phyloP scores from a whole-genome alignment of 2,113 vertebrate species.

The Halcyon senegalensis region DNA sequence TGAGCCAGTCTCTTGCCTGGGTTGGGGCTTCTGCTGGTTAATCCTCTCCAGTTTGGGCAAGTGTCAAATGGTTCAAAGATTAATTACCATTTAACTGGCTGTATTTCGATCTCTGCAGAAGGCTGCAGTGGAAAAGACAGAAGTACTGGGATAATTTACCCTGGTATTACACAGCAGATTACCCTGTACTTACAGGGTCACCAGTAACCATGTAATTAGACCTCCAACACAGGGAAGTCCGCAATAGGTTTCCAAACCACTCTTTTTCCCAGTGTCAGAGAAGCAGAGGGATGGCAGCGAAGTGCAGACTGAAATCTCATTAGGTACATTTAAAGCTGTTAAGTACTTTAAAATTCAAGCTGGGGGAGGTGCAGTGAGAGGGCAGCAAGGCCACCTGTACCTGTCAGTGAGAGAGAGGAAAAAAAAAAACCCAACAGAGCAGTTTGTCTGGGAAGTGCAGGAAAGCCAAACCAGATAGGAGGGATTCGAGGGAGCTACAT shows the following conservation, averaged over 20 bases:
- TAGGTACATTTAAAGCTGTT: constrained; percentile 43
- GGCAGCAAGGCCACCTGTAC: not conserved
- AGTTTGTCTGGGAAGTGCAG: not conserved
- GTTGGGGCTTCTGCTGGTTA: not conserved
- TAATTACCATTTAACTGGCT: not conserved
- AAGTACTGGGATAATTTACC: constrained; percentile 46
- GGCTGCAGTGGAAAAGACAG: constrained; percentile 21
- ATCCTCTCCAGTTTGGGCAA: not conserved
- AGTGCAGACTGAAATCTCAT: constrained; percentile 16
- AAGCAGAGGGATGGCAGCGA: constrained; percentile 20
- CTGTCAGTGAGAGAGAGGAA: not conserved
- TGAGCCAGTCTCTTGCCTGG: rapidly evolving
- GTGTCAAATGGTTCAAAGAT: constrained; percentile 31
- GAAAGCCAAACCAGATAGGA: not conserved
- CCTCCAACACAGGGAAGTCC: not conserved
- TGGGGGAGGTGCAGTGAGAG: not conserved
- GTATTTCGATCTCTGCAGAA: not conserved
- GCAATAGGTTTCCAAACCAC: not conserved
- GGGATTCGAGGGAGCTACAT: rapidly evolving
- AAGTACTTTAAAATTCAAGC: constrained; percentile 40
- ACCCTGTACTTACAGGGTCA: constrained; percentile 51
- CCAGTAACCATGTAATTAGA: constrained; percentile 47
- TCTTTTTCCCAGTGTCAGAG: not conserved
- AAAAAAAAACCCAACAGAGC: not conserved
- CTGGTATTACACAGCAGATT: constrained; percentile 38